Evolutionary conservation across 2,797 vertebrate genomes (phyloP), one percentile per base, ranked within the genome.

Genomic region (Myripristis jacobus): DNA sequence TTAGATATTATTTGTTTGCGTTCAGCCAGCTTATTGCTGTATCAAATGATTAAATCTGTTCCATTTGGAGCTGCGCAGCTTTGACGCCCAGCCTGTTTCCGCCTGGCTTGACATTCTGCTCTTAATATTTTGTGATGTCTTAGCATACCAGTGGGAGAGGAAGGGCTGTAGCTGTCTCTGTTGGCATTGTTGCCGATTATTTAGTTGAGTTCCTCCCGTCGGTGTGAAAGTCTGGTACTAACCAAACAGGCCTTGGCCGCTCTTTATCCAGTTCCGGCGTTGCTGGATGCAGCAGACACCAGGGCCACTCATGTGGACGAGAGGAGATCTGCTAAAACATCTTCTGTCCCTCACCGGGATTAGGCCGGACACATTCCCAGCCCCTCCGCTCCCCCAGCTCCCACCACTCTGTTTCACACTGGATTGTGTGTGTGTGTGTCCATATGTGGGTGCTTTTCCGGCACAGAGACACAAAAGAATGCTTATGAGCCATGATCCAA

Each of bases 281-380:
- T 88, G 82, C 77, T 86, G 77, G 72, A 77, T 78, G 82, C 86
- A 85, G 85, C 86, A 81, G 82, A 88, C 65, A 15, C 66, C 62
- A 31, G 69, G 53, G 29, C 66, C 81, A 21, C 66, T 91, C 83
- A 89, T 92, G 92, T 87, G 89, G 74, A 91, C 81, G 89, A 92
- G 79, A 82, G 88, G 90, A 94, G 93, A 92, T 93, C 87, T 82
- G 85, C 86, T 94, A 93, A 94, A 94, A 92, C 87, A 94, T 91
- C 93, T 92, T 89, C 86, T 89, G 90, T 88, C 81, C 78, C 82
- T 85, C 66, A 69, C 43, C 56, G 82, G 83, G 92, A 94, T 94
- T 93, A 93, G 74, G 51, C 69, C 5, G 36, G 62, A 75, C 86
- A 83, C 89, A 93, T 92, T 93, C 92, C 91, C 86, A 82, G 53